Conservation (phyloP, 2,888 invertebrate species). For the Ernsta delagoae region DNA sequence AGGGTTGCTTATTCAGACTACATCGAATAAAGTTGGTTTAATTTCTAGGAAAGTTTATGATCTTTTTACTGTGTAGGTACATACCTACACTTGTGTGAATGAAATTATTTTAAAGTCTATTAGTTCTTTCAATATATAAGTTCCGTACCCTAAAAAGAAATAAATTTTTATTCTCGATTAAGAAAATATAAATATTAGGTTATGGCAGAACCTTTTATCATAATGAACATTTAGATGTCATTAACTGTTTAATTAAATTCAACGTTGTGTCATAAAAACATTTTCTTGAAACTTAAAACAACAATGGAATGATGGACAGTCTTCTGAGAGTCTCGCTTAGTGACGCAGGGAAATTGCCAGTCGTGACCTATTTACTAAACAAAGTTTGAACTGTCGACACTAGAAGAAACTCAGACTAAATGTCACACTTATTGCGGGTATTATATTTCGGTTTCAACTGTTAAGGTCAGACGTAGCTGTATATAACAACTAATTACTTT, state of each 20-base stretch:
- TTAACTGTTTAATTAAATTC: not conserved
- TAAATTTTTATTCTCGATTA: no score
- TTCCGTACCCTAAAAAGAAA: no score
- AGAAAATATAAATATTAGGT: no score
- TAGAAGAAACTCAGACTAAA: conserved; percentile 20
- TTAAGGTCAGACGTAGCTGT: no score
- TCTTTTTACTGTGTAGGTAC: no score
- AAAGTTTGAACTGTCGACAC: conserved; percentile 30
- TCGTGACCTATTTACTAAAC: conserved; percentile 37
- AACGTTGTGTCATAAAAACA: not conserved
- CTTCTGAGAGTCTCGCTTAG: conserved; percentile 26
- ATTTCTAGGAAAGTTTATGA: no score
- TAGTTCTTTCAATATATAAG: no score
- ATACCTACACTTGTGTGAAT: no score
- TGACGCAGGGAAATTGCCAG: conserved; percentile 31
- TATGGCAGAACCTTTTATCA: no score
- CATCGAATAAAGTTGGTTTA: not conserved
- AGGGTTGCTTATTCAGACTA: not conserved
- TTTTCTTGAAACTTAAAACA: conserved; percentile 15
- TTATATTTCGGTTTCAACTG: not conserved
- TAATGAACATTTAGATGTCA: not conserved
- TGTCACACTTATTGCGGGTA: not conserved
- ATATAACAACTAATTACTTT: no score
- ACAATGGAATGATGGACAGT: conserved; percentile 29
- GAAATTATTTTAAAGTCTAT: no score